Base-by-base conservation (phyloP, 1,140 invertebrate species). In the Drosophila auraria region DNA sequence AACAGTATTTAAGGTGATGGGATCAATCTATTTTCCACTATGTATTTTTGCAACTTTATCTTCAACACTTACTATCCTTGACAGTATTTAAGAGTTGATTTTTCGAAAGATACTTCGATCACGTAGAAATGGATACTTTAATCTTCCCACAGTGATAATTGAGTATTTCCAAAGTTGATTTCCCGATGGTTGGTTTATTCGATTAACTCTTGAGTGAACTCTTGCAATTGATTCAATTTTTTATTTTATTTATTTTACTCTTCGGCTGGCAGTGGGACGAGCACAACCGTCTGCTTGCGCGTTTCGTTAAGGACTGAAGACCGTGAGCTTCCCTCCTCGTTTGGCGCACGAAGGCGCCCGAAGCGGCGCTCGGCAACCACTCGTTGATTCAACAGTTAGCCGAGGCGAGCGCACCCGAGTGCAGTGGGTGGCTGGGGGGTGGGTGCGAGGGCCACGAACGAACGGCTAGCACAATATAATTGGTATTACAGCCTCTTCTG, bases 371-470 rank as follows among this genome's bases (percentile, higher is more conserved):
- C 89, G 87, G 78, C 87, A 91, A 91, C 87, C 87, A 91, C 87
- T 91, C 87, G 87, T 91, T 91, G 87, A 91, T 91, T 91, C 87
- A 91, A 91, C 87, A 91, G 87, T 91, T 91, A 61, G 50, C 77
- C 64, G 57, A 82, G 8, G 23, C 53, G n/a, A 50, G 12, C 70
- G 17, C 56, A 66, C 51, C 50, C 15, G 45, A 45, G 17, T 23
- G 40, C 9, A 40, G 5, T 42, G 47, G 45, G 63, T 47, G 59
- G 64, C 36, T 50, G 23, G 33, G 20, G 42, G 25, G 47, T 36
- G 47, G 44, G 40, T 20, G 65, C 17, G 14, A 20, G 45, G 57
- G 45, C 33, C 27, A 25, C 36, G 58, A 60, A 78, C 76, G 80
- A 80, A 69, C 80, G 82, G 70, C 84, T 78, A 84, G 63, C 86